Evolutionary conservation across 2,797 vertebrate genomes (phyloP).

Genomic region (Poeciliopsis infans): DNA sequence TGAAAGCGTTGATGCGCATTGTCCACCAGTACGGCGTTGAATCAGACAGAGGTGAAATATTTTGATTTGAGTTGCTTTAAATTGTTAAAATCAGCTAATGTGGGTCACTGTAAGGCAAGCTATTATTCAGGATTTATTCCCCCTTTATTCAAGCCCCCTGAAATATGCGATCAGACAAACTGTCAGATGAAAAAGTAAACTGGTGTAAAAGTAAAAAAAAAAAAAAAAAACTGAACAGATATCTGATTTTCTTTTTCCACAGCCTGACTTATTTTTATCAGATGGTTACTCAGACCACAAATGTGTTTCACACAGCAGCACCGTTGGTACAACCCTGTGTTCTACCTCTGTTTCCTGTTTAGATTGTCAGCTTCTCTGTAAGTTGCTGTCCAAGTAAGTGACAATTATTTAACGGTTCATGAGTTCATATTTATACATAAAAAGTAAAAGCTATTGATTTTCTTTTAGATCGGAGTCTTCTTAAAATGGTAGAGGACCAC

Average conservation of each 20-base stretch:
- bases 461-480: neutral
- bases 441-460: neutral
- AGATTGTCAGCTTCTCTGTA: neutral
- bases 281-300: neutral
- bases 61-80: neutral
- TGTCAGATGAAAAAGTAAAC: neutral
- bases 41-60: neutral
- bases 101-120: neutral
- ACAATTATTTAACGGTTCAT: neutral
- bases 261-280: neutral
- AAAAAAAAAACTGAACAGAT: neutral
- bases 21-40: neutral
- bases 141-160: neutral
- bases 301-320: neutral
- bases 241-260: neutral
- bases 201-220: neutral
- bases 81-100: neutral
- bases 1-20: neutral
- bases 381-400: neutral
- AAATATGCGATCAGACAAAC: neutral
- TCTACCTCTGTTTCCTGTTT: neutral
- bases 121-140: neutral
- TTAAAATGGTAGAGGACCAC: neutral
- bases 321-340: neutral
- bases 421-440: neutral